phyloP scores from a whole-genome alignment of 1,140 invertebrate genomes.

The Neoseiulus cucumeris region DNA sequence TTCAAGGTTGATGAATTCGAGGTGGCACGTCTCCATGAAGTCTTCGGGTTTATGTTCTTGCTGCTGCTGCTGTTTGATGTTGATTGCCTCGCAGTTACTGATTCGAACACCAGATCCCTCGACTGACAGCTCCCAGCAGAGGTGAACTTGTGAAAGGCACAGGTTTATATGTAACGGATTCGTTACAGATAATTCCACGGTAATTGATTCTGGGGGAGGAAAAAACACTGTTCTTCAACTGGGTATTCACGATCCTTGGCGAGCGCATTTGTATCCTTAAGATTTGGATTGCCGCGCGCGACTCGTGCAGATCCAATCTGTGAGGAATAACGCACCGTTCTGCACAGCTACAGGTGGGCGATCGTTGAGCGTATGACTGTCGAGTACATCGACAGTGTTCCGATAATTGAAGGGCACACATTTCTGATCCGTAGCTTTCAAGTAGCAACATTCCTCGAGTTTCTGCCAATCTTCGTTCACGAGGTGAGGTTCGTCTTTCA shows the following conservation, averaged over 20 bases:
- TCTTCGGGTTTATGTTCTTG: background rate
- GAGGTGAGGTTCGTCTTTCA: background rate
- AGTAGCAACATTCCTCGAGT: background rate
- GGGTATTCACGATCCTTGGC: too few species aligned
- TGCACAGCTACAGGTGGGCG: background rate
- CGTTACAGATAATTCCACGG: background rate
- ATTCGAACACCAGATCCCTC: background rate
- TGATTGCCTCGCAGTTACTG: background rate
- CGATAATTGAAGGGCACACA: background rate
- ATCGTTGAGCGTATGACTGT: background rate
- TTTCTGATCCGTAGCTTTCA: background rate
- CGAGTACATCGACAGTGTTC: background rate
- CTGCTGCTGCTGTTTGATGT: background rate
- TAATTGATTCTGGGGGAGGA: background rate
- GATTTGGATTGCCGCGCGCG: too few species aligned
- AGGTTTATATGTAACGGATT: background rate
- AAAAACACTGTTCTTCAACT: too few species aligned
- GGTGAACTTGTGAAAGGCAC: background rate
- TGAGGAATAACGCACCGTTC: background rate
- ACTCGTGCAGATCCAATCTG: too few species aligned
- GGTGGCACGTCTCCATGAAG: background rate
- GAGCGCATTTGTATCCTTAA: too few species aligned
- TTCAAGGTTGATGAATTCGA: constrained; percentile 3
- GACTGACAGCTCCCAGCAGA: background rate
- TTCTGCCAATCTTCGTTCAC: background rate